Conservation (phyloP, 2,888 invertebrate genomes). For the Eupithecia inturbata region DNA sequence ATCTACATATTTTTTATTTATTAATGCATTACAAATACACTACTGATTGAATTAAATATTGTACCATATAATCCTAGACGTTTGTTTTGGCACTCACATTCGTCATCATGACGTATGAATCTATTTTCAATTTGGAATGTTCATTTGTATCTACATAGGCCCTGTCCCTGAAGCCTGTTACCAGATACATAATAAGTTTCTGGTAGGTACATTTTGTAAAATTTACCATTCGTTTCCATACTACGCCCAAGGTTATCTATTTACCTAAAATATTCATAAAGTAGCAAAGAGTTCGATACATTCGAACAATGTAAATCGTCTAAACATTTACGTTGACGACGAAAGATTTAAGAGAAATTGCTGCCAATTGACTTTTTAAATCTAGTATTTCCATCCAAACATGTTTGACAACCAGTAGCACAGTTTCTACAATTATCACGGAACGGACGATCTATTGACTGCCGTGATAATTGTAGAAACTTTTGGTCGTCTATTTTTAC, state of each 20-base stretch:
- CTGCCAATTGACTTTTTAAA: neutral
- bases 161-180: too few relatives aligned
- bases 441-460: neutral
- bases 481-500: neutral
- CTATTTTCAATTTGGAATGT: too few relatives aligned
- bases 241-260: neutral
- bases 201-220: neutral
- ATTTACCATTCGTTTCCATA: neutral
- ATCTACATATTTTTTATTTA: too few relatives aligned
- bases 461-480: neutral
- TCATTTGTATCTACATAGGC: too few relatives aligned
- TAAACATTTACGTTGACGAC: neutral
- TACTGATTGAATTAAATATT: too few relatives aligned
- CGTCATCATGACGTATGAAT: too few relatives aligned
- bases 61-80: too few relatives aligned
- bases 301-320: neutral
- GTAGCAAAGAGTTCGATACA: neutral
- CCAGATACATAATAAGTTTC: too few relatives aligned
- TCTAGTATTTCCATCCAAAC: constrained; percentile 1
- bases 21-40: too few relatives aligned
- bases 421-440: neutral
- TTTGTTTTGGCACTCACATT: too few relatives aligned
- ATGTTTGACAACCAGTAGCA: neutral
- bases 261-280: constrained; percentile 2
- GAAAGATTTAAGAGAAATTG: neutral